Evolutionary conservation across 2,888 invertebrate species (phyloP).

Genomic region (Chalcosyrphus nemorum): DNA sequence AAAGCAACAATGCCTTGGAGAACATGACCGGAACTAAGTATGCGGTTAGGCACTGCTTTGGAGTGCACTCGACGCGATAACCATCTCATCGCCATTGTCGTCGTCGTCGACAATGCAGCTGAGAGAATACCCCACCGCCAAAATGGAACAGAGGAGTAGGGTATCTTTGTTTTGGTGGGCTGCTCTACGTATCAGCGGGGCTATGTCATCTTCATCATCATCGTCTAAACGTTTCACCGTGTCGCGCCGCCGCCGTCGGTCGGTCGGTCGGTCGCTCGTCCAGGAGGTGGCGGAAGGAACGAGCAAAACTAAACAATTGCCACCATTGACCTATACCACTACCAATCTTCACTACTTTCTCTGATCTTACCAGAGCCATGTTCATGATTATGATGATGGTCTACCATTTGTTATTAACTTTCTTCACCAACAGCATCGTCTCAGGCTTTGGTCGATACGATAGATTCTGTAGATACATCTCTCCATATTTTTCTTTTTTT

Average conservation of each 20-base stretch:
- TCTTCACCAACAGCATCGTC: constrained; percentile 63
- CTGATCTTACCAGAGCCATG: constrained; percentile 64
- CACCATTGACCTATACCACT: constrained; percentile 70
- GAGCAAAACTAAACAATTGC: constrained; percentile 65
- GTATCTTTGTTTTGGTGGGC: constrained; percentile 12
- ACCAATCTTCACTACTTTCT: constrained; percentile 71
- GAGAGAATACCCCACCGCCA: constrained; percentile 28
- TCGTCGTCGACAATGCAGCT: constrained; percentile 53
- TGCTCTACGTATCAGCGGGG: constrained; percentile 11
- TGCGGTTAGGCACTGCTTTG: constrained; percentile 50
- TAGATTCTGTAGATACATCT: too few relatives aligned
- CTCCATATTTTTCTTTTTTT: background rate
- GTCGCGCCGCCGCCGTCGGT: too few relatives aligned
- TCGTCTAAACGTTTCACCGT: constrained; percentile 55
- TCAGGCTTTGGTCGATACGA: constrained; percentile 36
- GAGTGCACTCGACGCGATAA: constrained; percentile 68
- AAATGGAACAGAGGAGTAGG: constrained; percentile 58
- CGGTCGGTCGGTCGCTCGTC: too few relatives aligned
- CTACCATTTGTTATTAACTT: constrained; percentile 71
- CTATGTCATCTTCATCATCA: constrained; percentile 66
- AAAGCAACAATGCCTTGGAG: constrained; percentile 8
- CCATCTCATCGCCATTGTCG: constrained; percentile 51
- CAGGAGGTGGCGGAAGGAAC: constrained; percentile 17
- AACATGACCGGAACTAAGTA: constrained; percentile 66
- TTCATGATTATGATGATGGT: constrained; percentile 63